phyloP scores from a whole-genome alignment of 2,113 vertebrate species.

The Lamprologus sp. region DNA sequence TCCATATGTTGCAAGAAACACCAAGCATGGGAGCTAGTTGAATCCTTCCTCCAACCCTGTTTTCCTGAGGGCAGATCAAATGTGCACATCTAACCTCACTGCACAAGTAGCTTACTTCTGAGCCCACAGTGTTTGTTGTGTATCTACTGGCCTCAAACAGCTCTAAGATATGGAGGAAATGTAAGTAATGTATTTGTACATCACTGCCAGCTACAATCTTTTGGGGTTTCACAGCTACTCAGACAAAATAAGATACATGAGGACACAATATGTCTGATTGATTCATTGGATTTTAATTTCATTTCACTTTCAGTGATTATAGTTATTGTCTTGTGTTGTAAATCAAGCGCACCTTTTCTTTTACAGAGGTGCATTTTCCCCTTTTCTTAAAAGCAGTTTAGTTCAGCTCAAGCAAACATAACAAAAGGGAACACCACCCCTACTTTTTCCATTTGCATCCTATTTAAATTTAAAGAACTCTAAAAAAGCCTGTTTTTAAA shows the following conservation, averaged over 20 bases:
- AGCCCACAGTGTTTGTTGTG: neutral
- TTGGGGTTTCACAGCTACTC: neutral
- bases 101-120: neutral
- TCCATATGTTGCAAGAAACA: neutral
- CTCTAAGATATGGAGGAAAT: neutral
- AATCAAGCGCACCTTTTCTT: neutral
- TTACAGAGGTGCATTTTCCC: neutral
- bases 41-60: neutral
- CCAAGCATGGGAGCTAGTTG: neutral
- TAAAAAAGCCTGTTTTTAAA: neutral
- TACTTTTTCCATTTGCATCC: neutral
- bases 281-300: neutral
- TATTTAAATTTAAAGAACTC: neutral
- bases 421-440: neutral
- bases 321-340: neutral
- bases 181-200: neutral
- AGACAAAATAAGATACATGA: neutral
- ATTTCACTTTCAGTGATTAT: neutral
- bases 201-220: neutral
- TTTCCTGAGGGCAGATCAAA: neutral
- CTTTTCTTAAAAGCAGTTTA: neutral
- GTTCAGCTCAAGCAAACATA: neutral
- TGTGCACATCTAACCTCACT: neutral
- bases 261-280: neutral
- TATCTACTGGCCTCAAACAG: neutral